Conservation (phyloP, 2,888 invertebrate genomes). For the Micropterix aruncella region DNA sequence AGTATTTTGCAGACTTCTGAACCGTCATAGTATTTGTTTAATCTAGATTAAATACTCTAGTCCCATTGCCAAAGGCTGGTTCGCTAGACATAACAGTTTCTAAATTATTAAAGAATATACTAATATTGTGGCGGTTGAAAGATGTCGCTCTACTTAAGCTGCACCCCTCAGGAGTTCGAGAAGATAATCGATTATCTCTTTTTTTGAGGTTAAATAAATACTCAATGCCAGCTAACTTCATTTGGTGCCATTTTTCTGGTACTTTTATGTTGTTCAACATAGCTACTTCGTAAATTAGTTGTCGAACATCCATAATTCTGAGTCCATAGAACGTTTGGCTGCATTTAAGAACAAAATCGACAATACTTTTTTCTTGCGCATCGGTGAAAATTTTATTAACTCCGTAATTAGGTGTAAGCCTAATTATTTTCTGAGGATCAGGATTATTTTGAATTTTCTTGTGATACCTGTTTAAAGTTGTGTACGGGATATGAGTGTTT, state of each 20-base stretch:
- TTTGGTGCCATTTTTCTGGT: conserved; percentile 12
- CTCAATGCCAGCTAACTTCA: conserved; percentile 11
- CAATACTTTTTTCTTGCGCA: conserved; percentile 4
- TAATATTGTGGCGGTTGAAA: conserved; percentile 12
- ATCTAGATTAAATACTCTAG: conserved; percentile 18
- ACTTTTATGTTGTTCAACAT: conserved; percentile 9
- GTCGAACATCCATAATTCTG: conserved; percentile 8
- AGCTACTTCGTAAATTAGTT: conserved; percentile 10
- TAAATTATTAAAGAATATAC: conserved; percentile 5
- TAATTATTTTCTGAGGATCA: no score
- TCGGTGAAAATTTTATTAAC: conserved; percentile 3
- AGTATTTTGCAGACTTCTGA: conserved; percentile 18
- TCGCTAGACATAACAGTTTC: conserved; percentile 8
- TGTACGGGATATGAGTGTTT: no score
- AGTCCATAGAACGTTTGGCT: conserved; percentile 7
- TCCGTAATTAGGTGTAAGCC: conserved; percentile 5
- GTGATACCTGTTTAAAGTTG: no score
- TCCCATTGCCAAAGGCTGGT: conserved; percentile 14
- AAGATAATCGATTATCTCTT: conserved; percentile 8
- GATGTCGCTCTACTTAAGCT: conserved; percentile 13
- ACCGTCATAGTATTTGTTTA: conserved; percentile 19
- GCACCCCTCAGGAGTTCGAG: conserved; percentile 11
- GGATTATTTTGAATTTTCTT: no score
- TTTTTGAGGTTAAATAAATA: conserved; percentile 12
- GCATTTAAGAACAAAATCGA: conserved; percentile 8